Evolutionary conservation across 2,797 vertebrate genomes (phyloP), one percentile per base, ranked within the genome.

Genomic region (Falco cherrug): DNA sequence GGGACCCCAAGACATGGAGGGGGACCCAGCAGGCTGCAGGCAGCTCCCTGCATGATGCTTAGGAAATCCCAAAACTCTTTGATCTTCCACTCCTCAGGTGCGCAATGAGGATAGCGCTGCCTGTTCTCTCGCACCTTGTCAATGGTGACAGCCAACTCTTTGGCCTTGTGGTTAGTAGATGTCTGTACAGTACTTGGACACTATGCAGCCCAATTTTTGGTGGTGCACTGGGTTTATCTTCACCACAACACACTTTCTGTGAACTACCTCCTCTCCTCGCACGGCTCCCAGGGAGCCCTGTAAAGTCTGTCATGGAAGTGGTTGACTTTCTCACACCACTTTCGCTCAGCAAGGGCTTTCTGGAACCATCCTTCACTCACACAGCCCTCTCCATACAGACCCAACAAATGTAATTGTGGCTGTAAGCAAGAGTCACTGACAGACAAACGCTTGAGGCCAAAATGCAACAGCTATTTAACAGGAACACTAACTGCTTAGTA

Each of bases 151-250:
- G 56, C 20, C 65, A 29, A 50, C 50, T 37, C 33, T 35, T 18
- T 7, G 43, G 54, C 25, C 61, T 22, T 0, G 0, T 12, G 19
- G 13, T 21, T 45, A 33, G 20, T 1, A 69, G n/a, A 19, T 1
- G 0, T 4, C 33, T 43, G 31, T 5, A n/a, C 60, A 13, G 41
- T 12, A 13, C 24, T 5, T 21, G 7, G 7, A 41, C 39, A 9
- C 16, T 29, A 19, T 0, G 4, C 39, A 61, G 60, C 48, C 15
- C 39, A 8, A 33, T 4, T 67, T 45, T n/a, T 17, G 48, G 33
- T 9, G 51, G 25, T 51, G 63, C n/a, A 16, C 24, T 14, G 51
- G 37, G 21, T 45, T 28, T 33, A 53, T 14, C 64, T 20, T 39
- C 51, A 65, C 18, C 61, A 7, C 18, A 54, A 35, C 1, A 0